Evolutionary conservation across 2,113 vertebrate genomes (phyloP).

Genomic region (Sylvilagus bachmani): DNA sequence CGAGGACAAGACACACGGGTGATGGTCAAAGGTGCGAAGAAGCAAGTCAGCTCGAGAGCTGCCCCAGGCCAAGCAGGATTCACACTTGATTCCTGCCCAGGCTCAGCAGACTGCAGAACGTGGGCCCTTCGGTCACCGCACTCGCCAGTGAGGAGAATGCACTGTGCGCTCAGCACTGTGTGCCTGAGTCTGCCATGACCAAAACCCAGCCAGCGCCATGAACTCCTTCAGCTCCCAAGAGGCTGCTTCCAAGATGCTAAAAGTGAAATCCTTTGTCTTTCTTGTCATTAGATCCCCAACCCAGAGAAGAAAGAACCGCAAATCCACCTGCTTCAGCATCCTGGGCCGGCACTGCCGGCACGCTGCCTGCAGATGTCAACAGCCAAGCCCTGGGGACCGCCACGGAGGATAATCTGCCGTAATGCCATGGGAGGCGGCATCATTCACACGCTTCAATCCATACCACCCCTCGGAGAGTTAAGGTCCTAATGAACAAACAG

Average conservation of each 20-base stretch:
- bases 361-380: background rate
- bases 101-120: background rate
- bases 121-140: background rate
- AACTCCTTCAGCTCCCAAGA: constrained; percentile 63
- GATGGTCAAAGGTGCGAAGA: background rate
- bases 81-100: too few species aligned
- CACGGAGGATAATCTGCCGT: constrained; percentile 14
- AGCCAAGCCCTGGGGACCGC: background rate
- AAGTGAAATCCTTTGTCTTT: constrained; percentile 55
- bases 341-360: background rate
- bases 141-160: background rate
- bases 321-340: constrained; percentile 62
- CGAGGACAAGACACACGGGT: background rate
- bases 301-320: constrained; percentile 12
- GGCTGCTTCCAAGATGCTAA: constrained; percentile 46
- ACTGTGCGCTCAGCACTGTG: accelerated
- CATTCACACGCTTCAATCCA: background rate
- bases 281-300: constrained; percentile 16
- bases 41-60: background rate
- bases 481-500: constrained; percentile 54
- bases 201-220: background rate
- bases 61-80: too few species aligned
- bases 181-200: background rate
- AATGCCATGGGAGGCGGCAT: background rate
- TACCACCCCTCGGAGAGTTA: background rate